Conservation (phyloP, 2,113 vertebrate genomes). For the Rhinoderma darwinii region DNA sequence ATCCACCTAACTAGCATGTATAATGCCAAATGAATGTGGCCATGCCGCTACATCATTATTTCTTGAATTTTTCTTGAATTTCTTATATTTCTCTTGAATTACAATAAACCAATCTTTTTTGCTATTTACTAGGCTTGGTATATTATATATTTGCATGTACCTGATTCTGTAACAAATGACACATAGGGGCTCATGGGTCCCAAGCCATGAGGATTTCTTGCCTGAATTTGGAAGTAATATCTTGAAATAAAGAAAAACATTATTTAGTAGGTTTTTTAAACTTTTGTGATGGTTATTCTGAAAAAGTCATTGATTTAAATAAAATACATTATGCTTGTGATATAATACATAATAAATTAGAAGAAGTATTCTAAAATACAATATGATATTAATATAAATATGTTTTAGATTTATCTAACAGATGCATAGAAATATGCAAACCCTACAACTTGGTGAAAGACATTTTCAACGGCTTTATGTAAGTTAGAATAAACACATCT, state of each 20-base stretch:
- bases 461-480: no score
- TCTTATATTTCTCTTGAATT: neutral
- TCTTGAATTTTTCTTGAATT: neutral
- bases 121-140: neutral
- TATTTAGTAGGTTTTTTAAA: neutral
- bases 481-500: no score
- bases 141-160: slow-evolving; percentile 65
- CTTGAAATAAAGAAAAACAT: slow-evolving; percentile 71
- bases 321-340: neutral
- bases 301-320: neutral
- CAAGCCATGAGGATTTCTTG: slow-evolving; percentile 91
- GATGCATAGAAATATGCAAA: neutral
- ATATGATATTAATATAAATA: neutral
- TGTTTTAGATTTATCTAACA: neutral
- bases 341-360: neutral
- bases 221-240: slow-evolving; percentile 98
- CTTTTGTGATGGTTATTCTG: neutral
- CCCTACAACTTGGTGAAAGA: no score
- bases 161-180: slow-evolving; percentile 94
- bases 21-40: no score
- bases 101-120: neutral
- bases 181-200: slow-evolving; percentile 91
- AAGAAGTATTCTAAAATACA: neutral
- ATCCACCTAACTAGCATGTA: no score
- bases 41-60: no score